phyloP scores from a whole-genome alignment of 2,113 vertebrate species.

The Nerophis lumbriciformis region DNA sequence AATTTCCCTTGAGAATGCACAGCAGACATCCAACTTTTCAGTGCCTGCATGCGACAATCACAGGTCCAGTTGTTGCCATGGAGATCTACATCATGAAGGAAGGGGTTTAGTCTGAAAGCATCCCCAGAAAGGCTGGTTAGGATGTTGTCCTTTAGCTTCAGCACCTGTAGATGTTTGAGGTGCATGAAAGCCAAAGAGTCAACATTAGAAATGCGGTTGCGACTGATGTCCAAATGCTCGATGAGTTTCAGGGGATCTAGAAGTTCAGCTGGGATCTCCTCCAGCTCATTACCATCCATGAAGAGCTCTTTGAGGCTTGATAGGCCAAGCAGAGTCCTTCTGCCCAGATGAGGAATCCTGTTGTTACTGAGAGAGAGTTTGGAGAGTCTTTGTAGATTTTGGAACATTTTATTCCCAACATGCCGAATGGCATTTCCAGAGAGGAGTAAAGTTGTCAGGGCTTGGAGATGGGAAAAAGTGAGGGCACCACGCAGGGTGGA shows the following conservation, averaged over 20 bases:
- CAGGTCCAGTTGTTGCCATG: slow-evolving; percentile 92
- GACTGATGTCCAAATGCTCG: slow-evolving; percentile 84
- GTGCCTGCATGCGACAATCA: slow-evolving; percentile 80
- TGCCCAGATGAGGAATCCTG: slow-evolving; percentile 75
- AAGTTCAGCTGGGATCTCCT: slow-evolving; percentile 74
- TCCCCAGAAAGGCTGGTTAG: slow-evolving; percentile 80
- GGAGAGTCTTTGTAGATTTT: slow-evolving; percentile 77
- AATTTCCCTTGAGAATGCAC: slow-evolving; percentile 83
- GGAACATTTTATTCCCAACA: slow-evolving; percentile 79
- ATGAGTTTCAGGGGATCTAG: slow-evolving; percentile 81
- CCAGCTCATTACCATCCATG: slow-evolving; percentile 82
- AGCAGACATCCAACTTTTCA: slow-evolving; percentile 83
- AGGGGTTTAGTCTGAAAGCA: slow-evolving; percentile 76
- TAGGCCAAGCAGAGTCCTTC: slow-evolving; percentile 77
- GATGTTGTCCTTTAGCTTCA: slow-evolving; percentile 83
- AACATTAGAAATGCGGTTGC: slow-evolving; percentile 76
- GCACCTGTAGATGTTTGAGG: slow-evolving; percentile 73
- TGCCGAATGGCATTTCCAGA: slow-evolving; percentile 82
- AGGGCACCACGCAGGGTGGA: slow-evolving; percentile 73
- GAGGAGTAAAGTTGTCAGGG: slow-evolving; percentile 82
- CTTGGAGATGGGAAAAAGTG: slow-evolving; percentile 77
- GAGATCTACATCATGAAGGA: slow-evolving; percentile 83
- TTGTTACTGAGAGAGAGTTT: slow-evolving; percentile 85
- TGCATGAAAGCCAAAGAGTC: slow-evolving; percentile 72
- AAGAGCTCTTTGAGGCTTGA: slow-evolving; percentile 78